Conservation (phyloP, 1,140 invertebrate species). For the Hycleus cichorii region DNA sequence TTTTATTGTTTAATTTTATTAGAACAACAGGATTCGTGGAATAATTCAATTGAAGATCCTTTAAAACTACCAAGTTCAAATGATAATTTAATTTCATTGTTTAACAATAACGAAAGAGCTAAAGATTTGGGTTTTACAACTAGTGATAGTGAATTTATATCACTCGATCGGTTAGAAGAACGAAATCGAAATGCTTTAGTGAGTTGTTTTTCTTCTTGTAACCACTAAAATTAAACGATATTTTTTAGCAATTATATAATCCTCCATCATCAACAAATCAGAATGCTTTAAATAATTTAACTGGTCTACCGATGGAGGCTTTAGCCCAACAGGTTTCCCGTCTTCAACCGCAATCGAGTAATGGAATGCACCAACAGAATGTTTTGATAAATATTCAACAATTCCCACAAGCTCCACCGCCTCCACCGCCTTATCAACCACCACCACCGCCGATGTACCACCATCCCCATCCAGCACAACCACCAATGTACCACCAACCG, state of each 20-base stretch:
- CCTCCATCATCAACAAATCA: conserved; percentile 16
- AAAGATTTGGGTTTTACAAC: conserved; percentile 38
- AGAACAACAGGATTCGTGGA: neutral
- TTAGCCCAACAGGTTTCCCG: conserved; percentile 39
- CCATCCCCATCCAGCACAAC: conserved; percentile 30
- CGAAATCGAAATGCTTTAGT: conserved; percentile 33
- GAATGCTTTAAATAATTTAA: conserved; percentile 30
- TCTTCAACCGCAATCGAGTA: conserved; percentile 26
- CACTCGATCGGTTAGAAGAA: conserved; percentile 34
- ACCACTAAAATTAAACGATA: neutral
- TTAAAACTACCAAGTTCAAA: conserved; percentile 31
- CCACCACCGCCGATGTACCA: conserved; percentile 29
- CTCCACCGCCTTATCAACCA: conserved; percentile 30
- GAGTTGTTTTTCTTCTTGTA: conserved; percentile 12
- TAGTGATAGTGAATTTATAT: conserved; percentile 38
- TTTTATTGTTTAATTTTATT: too few species aligned
- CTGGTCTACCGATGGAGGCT: conserved; percentile 38
- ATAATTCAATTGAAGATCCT: conserved; percentile 32
- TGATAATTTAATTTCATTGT: conserved; percentile 32
- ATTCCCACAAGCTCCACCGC: conserved; percentile 35
- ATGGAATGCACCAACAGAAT: conserved; percentile 39
- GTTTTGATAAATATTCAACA: conserved; percentile 42
- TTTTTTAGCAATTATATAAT: conserved; percentile 37
- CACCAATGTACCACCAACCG: conserved; percentile 30
- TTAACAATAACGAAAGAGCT: conserved; percentile 37